These are phyloP conservation scores for Anguilla marmorata DNA, from an alignment of 2,797 vertebrate species.

Conservation along the genomic window DNA sequence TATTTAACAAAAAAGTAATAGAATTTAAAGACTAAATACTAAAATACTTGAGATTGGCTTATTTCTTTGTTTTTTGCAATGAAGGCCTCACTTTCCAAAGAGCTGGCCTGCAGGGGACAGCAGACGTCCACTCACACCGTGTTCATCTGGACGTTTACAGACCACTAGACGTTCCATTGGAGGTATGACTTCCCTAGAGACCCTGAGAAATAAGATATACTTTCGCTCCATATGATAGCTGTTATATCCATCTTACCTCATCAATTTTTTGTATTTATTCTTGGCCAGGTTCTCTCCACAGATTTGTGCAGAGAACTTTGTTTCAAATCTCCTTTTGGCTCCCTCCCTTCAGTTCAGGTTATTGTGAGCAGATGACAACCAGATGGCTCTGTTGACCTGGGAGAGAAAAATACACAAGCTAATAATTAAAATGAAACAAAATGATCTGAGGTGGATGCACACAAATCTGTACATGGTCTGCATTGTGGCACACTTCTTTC, in stretches of 20 bases:
- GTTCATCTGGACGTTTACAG: not conserved
- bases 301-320: not conserved
- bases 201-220: not conserved
- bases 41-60: not conserved
- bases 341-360: not conserved
- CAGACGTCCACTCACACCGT: not conserved
- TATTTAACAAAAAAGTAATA: not conserved
- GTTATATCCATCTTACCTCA: slow-evolving; percentile 21
- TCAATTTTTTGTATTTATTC: not conserved
- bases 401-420: not conserved
- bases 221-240: slow-evolving; percentile 5
- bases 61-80: not conserved
- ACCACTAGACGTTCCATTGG: not conserved
- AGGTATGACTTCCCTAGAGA: not conserved
- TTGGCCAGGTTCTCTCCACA: not conserved
- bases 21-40: not conserved
- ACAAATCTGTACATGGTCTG: not conserved
- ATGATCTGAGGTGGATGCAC: not conserved
- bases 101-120: not conserved
- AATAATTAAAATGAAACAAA: not conserved
- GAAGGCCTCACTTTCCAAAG: not conserved
- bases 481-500: not conserved
- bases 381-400: not conserved
- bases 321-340: not conserved
- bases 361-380: slow-evolving; percentile 11